phyloP scores from a whole-genome alignment of 2,888 invertebrate genomes.

The Steromphala cineraria region DNA sequence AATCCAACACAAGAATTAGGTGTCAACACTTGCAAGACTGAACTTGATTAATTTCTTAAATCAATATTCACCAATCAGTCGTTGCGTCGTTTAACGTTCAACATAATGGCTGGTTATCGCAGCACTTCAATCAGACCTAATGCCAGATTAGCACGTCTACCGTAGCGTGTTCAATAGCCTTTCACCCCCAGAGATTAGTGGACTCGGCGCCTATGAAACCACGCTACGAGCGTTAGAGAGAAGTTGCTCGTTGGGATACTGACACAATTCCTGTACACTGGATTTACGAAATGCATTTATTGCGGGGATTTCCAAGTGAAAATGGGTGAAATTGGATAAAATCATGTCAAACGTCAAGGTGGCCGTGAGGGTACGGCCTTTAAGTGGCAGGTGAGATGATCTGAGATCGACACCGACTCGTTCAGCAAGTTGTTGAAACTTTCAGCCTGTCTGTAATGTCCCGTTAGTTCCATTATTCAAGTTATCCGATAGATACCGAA shows the following conservation, averaged over 20 bases:
- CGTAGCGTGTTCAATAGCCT: no score
- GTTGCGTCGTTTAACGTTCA: no score
- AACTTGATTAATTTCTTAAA: no score
- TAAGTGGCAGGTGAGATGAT: slow-evolving; percentile 48
- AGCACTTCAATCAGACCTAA: no score
- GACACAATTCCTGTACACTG: neutral
- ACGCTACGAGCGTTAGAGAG: neutral
- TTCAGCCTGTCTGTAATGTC: no score
- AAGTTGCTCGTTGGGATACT: neutral
- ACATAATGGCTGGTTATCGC: no score
- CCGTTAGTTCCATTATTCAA: no score
- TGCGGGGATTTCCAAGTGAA: slow-evolving; percentile 29
- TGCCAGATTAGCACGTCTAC: no score
- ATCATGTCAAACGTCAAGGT: slow-evolving; percentile 63
- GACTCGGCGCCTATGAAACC: neutral
- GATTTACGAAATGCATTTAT: slow-evolving; percentile 7
- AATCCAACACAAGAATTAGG: no score
- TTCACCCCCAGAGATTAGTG: neutral
- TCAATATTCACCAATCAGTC: no score
- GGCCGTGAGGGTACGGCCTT: slow-evolving; percentile 58
- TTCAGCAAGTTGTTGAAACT: neutral
- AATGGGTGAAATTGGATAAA: slow-evolving; percentile 54
- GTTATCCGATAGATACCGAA: no score
- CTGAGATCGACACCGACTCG: neutral
- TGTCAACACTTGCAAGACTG: no score